Evolutionary conservation across 2,113 vertebrate genomes (phyloP), one percentile per base, ranked within the genome.

Genomic region (Saiga tatarica): DNA sequence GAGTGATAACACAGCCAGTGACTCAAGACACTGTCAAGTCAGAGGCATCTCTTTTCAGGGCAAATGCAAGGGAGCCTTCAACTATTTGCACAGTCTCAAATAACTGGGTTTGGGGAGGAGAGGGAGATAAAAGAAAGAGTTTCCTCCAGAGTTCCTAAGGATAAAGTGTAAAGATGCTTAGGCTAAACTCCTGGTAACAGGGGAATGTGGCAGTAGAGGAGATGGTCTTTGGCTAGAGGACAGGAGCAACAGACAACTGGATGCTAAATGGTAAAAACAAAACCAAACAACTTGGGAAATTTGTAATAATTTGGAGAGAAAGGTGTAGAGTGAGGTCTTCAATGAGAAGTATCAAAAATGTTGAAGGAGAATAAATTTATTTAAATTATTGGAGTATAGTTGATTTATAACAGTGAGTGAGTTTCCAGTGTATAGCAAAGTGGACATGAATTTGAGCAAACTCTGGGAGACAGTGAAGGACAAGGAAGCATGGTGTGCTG

Each of bases 171-270:
- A 19, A 83, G 45, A 53, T 16, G 17, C 11, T 36, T 42, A 67
- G 15, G 50, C 9, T 52, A 21, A 78, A 83, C 42, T 62, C 36
- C 30, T 6, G 4, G 21, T 3, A 21, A 16, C 28, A 17, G 3
- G 39, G 2, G 7, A 76, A 14, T 1, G 0, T 3, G 13, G 4
- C 21, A 5, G 1, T 1, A 5, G 7, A 21, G 25, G 52, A 10
- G 1, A 3, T 5, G 19, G 5, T 59, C 87, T 89, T 92, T 64
- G 39, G 45, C 17, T 26, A 4, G n/a, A 78, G 60, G 42, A 62
- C 17, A 15, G 0, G 6, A 14, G 42, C 33, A 25, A 28, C 4
- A 60, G 45, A n/a, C 8, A n/a, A 28, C 6, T 21, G 10, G 42
- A 57, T 33, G 16, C 7, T n/a, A 53, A 81, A 21, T 10, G 45